Percentiles rank a stretch among this genome's conserved stretches.
Evolutionary conservation across 2,113 vertebrate genomes (phyloP).

Genomic region (Anoura caudifer): DNA sequence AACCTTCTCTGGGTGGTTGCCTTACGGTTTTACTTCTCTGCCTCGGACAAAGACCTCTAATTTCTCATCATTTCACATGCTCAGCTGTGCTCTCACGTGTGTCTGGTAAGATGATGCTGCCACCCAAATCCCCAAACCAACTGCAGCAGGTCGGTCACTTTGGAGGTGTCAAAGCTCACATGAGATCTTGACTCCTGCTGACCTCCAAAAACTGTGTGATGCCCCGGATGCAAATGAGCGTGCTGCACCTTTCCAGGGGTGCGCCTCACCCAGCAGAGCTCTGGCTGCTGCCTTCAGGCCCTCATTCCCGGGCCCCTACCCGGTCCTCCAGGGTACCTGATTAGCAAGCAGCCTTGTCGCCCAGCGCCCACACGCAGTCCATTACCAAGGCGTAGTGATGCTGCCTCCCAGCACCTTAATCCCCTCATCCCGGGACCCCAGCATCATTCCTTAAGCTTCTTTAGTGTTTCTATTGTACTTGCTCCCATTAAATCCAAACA

Average conservation of each 20-base stretch:
- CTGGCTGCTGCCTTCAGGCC: neutral
- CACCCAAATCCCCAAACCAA: neutral
- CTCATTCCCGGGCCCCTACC: neutral
- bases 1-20: neutral
- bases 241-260: neutral
- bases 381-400: no score
- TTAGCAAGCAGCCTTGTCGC: no score
- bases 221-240: neutral
- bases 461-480: neutral
- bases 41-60: neutral
- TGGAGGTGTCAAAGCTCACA: neutral
- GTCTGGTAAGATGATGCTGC: neutral
- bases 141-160: neutral
- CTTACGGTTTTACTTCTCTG: neutral
- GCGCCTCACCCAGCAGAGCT: neutral
- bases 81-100: neutral
- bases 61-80: neutral
- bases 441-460: neutral
- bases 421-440: no score
- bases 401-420: no score
- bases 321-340: no score
- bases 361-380: no score
- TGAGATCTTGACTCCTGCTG: neutral
- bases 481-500: neutral
- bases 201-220: neutral